These are phyloP conservation scores for Lepeophtheirus nordmannii DNA, from an alignment of 2,888 invertebrate genomes.

Conservation along the genomic window DNA sequence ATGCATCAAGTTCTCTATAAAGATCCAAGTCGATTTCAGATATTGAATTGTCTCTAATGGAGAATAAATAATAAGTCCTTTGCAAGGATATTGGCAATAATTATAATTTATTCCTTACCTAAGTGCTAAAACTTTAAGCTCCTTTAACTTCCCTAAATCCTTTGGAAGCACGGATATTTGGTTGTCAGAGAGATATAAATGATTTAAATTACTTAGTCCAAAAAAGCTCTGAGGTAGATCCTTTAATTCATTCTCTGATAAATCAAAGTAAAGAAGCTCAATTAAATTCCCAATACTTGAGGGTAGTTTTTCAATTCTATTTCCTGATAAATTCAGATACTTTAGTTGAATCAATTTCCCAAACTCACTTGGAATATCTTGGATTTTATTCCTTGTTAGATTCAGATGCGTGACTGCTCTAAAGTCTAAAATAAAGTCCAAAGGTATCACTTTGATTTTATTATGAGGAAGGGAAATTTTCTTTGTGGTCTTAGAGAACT, in stretches of 20 bases:
- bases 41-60: too few species aligned
- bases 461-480: neutral
- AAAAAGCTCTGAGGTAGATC: neutral
- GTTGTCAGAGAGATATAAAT: neutral
- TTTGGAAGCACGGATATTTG: neutral
- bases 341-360: neutral
- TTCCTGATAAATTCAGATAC: neutral
- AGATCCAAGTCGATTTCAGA: too few species aligned
- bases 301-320: neutral
- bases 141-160: neutral
- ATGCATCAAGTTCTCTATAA: too few species aligned
- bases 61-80: too few species aligned
- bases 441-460: neutral
- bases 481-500: neutral
- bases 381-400: neutral
- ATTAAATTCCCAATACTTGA: neutral
- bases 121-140: neutral
- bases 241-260: neutral
- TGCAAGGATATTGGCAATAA: too few species aligned
- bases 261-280: neutral
- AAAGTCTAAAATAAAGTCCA: neutral
- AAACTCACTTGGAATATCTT: constrained; percentile 4
- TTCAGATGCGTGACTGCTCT: neutral
- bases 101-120: neutral
- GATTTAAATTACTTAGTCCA: neutral